These are phyloP conservation scores for Acleris literana DNA, from an alignment of 2,888 invertebrate species.

Conservation along the genomic window DNA sequence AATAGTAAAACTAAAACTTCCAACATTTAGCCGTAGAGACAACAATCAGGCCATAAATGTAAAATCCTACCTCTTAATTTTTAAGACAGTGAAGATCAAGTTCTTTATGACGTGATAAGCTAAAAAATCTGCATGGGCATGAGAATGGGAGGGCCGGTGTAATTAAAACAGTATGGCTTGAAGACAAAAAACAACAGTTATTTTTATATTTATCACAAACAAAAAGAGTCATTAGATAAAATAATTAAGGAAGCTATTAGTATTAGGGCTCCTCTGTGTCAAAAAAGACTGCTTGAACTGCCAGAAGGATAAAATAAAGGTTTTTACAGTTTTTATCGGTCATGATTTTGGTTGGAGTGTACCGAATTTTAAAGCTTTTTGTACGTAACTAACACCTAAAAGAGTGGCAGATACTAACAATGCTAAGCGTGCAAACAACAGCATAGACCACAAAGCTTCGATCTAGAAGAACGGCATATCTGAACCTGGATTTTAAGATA, in stretches of 20 bases:
- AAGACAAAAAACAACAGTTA: not conserved
- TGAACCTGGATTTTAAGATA: too few relatives aligned
- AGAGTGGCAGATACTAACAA: slow-evolving; percentile 21
- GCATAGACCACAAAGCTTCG: too few relatives aligned
- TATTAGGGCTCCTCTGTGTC: slow-evolving; percentile 23
- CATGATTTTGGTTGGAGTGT: slow-evolving; percentile 22
- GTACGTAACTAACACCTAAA: slow-evolving; percentile 22
- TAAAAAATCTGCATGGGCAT: not conserved
- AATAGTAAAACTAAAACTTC: slow-evolving; percentile 43
- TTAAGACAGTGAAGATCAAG: too few relatives aligned
- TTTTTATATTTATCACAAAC: not conserved
- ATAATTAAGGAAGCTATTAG: not conserved
- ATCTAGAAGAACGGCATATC: too few relatives aligned
- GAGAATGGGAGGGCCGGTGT: not conserved
- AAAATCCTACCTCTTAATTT: not conserved
- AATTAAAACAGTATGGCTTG: too few relatives aligned
- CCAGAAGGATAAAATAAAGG: slow-evolving; percentile 28
- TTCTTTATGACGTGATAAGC: too few relatives aligned
- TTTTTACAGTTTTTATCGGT: slow-evolving; percentile 29
- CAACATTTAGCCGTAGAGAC: slow-evolving; percentile 7
- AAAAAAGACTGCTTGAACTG: slow-evolving; percentile 13
- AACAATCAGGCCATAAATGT: not conserved
- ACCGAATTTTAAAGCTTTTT: slow-evolving; percentile 15
- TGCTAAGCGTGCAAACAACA: not conserved
- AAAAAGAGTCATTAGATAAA: slow-evolving; percentile 3